Percentiles rank a stretch among this genome's conserved stretches.
These are phyloP conservation scores for Cephus rjabovi DNA, from an alignment of 2,888 invertebrate genomes.

Conservation along the genomic window DNA sequence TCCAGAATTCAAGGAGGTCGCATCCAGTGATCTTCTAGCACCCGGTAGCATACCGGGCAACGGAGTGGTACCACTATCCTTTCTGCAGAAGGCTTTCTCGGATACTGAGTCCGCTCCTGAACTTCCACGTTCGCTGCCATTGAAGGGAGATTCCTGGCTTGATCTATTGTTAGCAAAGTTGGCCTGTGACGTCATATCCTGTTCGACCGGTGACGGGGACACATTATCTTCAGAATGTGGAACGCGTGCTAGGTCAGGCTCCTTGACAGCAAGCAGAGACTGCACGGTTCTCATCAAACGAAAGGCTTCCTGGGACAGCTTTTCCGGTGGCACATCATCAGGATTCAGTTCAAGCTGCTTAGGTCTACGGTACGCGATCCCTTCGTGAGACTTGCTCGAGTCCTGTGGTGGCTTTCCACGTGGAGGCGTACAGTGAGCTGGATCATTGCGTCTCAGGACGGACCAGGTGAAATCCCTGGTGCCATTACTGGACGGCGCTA, in stretches of 20 bases:
- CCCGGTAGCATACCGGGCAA: constrained; percentile 38
- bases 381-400: constrained; percentile 44
- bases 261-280: constrained; percentile 74
- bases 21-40: constrained; percentile 53
- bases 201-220: constrained; percentile 35
- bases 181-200: constrained; percentile 8
- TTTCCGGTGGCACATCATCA: constrained; percentile 72
- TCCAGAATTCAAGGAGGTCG: constrained; percentile 52
- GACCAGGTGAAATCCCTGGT: constrained; percentile 74
- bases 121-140: constrained; percentile 38
- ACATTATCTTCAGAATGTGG: constrained; percentile 33
- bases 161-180: constrained; percentile 43
- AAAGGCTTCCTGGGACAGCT: constrained; percentile 76
- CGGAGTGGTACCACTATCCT: not conserved
- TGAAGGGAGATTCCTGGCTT: constrained; percentile 31
- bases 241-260: constrained; percentile 70
- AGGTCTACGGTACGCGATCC: constrained; percentile 60
- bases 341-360: constrained; percentile 61
- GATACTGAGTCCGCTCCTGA: constrained; percentile 29
- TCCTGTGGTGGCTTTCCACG: constrained; percentile 41
- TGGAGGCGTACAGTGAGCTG: constrained; percentile 44
- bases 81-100: constrained; percentile 22
- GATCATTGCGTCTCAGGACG: constrained; percentile 57
- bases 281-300: constrained; percentile 75
- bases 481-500: constrained; percentile 60